Evolutionary conservation across 1,140 invertebrate genomes (phyloP), one percentile per base, ranked within the genome.

Genomic region (Drosophila lacteicornis): DNA sequence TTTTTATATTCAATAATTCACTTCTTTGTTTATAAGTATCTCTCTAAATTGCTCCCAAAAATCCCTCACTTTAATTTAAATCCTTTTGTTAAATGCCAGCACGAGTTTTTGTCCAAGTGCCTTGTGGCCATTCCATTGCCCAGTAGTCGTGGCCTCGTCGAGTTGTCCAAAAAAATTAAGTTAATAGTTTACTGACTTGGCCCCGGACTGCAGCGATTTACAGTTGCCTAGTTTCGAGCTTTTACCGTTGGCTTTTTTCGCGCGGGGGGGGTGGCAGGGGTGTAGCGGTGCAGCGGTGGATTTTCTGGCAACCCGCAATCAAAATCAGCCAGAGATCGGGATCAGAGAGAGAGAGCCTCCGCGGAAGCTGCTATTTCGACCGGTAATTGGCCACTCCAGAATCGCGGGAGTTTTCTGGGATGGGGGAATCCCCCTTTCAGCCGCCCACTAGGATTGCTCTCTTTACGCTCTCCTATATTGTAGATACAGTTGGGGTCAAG

Each of bases 361-460:
- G 80, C 87, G 75, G 87, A 91, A 91, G 87, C 87, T 81, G 71
- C 87, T 91, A 91, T 91, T 91, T 74, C 80, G 79, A 62, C 71
- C 63, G 51, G 82, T 91, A 91, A 91, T 91, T 91, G 77, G 75
- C 59, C 51, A 61, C 38, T 42, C 53, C 45, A 59, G 56, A 67
- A 62, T 45, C n/a, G 46, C 17, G 61, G 60, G 22, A 40, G 55
- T 50, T 40, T 51, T 11, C 3, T 25, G 57, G 33, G 27, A 7
- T 30, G 55, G 63, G 46, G 63, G 66, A 70, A 43, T 40, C 59
- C 63, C 49, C 63, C 47, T 55, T 49, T 45, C 47, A 53, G 40
- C 43, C 62, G 51, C 79, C 60, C 58, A 73, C 69, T 46, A 36
- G 45, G 30, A 43, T 15, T n/a, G 17, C 51, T 15, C 38, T 40